A percentile compares a stretch with the other conserved stretches of the same genome.
Evolutionary conservation across 2,113 vertebrate species (phyloP).

Genomic region (Nerophis lumbriciformis): DNA sequence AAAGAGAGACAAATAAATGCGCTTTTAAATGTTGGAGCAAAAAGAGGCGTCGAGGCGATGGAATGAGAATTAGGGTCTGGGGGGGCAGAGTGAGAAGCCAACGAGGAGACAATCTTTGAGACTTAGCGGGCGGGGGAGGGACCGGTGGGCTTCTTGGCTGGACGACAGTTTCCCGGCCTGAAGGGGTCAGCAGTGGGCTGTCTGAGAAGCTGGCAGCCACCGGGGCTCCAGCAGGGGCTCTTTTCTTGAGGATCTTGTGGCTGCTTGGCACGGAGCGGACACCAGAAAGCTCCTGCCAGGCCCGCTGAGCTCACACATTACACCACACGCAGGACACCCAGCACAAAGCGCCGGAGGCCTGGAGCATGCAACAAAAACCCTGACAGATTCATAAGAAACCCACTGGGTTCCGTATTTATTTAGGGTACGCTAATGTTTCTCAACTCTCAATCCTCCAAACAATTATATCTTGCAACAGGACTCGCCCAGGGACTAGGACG

Average conservation of each 20-base stretch:
- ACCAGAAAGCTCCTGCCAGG: conserved; percentile 51
- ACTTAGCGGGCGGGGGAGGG: conserved; percentile 9
- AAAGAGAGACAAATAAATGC: conserved; percentile 40
- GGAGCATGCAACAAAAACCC: conserved; percentile 28
- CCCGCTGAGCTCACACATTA: conserved; percentile 55
- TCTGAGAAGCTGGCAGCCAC: conserved; percentile 59
- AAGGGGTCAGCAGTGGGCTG: conserved; percentile 70
- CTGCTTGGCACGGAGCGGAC: conserved; percentile 58
- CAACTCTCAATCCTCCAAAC: conserved; percentile 60
- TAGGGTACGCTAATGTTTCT: conserved; percentile 41
- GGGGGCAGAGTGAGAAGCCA: conserved; percentile 28
- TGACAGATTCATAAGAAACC: conserved; percentile 37
- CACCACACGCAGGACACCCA: conserved; percentile 38
- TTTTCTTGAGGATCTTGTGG: conserved; percentile 48
- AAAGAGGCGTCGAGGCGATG: conserved; percentile 39
- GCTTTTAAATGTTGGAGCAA: conserved; percentile 58
- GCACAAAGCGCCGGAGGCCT: conserved; percentile 38
- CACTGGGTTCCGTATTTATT: conserved; percentile 44
- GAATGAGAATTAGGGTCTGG: conserved; percentile 55
- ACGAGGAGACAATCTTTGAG: conserved; percentile 27
- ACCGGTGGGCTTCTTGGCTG: conserved; percentile 46
- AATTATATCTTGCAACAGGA: conserved; percentile 40
- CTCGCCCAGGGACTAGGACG: background rate
- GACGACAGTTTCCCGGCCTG: conserved; percentile 56
- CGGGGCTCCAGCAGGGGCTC: conserved; percentile 48